Base-by-base conservation (phyloP, 2,888 invertebrate species). In the Drosophila flavopinicola region DNA sequence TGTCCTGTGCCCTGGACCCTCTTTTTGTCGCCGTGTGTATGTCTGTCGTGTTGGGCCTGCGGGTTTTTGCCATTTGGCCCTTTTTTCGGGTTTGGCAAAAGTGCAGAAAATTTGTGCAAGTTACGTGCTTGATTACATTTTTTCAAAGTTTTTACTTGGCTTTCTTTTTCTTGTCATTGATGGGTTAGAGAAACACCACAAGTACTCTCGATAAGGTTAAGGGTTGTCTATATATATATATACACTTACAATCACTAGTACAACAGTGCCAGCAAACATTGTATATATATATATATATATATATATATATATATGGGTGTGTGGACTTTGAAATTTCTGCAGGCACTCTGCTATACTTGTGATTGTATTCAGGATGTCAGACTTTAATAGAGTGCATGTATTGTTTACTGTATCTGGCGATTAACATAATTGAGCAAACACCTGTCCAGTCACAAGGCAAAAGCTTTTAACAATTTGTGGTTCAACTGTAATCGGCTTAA, bases 51-150 rank as follows among this genome's bases (percentile, higher is more conserved):
- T 52, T 33, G 33, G 30, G 78, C 78, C 78, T 73, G 69, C 49
- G 72, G 83, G 74, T 52, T 66, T 66, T 67, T 67, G 30, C 60
- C 65, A 60, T 73, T 69, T 66, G 39, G 47, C 51, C 53, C 51
- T 63, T 53, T 48, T 44, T 49, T 66, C 69, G 64, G 68, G 65
- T 63, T 77, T 80, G 80, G 67, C 70, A 79, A 85, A 75, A 85
- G 83, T 77, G 83, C 77, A 78, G 85, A 83, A 83, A 82, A 85
- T 83, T 83, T 83, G 77, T 75, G 79, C 85, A 83, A 79, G 83
- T 83, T 83, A 83, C 85, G 83, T 83, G 83, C 83, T 85, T 85
- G 83, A 83, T 85, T 83, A 85, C 75, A 78, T 82, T 73, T 83
- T 83, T 85, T 71, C 70, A 63, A 74, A 74, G 44, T 75, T 77